Conservation (phyloP, 1,140 invertebrate species). For the Lordiphosa collinella region DNA sequence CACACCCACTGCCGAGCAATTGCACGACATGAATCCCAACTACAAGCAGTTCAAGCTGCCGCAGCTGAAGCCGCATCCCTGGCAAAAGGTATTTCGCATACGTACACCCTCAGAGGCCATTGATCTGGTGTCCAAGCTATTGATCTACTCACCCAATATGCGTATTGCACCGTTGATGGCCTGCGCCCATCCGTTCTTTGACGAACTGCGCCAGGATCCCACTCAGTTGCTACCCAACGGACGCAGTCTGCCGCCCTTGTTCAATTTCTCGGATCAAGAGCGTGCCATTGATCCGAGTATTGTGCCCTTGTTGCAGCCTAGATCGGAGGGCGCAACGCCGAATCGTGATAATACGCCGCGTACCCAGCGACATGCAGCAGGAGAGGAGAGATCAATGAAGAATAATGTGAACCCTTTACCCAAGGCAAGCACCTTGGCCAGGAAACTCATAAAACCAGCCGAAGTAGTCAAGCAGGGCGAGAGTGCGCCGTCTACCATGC, state of each 20-base stretch:
- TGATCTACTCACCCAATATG: slow-evolving; percentile 45
- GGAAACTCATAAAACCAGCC: neutral
- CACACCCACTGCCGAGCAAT: slow-evolving; percentile 98
- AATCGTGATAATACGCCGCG: neutral
- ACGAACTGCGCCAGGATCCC: slow-evolving; percentile 56
- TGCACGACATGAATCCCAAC: slow-evolving; percentile 99
- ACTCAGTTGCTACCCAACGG: slow-evolving; percentile 51
- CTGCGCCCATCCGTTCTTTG: slow-evolving; percentile 62
- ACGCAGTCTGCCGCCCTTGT: slow-evolving; percentile 34
- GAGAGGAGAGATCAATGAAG: slow-evolving; percentile 22
- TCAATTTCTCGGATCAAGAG: slow-evolving; percentile 55
- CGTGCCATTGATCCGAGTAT: slow-evolving; percentile 36
- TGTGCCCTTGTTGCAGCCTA: slow-evolving; percentile 27
- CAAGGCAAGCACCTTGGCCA: neutral
- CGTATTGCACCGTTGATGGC: slow-evolving; percentile 37
- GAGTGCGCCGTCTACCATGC: neutral
- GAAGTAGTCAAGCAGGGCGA: neutral
- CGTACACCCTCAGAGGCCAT: slow-evolving; percentile 55
- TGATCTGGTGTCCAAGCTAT: slow-evolving; percentile 60
- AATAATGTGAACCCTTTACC: neutral
- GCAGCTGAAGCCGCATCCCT: slow-evolving; percentile 99
- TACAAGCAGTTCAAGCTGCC: slow-evolving; percentile 99
- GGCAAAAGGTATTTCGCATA: slow-evolving; percentile 91
- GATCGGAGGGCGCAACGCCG: neutral
- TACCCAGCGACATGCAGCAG: slow-evolving; percentile 27